Percentiles rank a stretch among this genome's conserved stretches.
phyloP scores from a whole-genome alignment of 2,797 vertebrate genomes.

The Anas flavirostris region DNA sequence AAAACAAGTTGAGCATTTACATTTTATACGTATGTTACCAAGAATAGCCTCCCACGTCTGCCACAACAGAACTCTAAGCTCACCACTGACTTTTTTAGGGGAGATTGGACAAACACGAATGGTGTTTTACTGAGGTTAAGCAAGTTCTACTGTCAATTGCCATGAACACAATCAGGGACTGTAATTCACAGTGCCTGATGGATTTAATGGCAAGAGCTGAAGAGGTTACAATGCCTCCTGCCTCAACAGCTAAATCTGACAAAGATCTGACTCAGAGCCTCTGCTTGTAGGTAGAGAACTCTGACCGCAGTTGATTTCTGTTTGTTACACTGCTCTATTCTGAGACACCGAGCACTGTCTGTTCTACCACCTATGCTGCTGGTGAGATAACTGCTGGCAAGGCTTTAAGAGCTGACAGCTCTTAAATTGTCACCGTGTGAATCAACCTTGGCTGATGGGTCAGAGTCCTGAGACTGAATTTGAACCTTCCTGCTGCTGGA shows the following conservation, averaged over 20 bases:
- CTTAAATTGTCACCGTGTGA: background rate
- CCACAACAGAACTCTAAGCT: background rate
- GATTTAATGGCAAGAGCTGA: background rate
- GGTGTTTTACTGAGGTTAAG: background rate
- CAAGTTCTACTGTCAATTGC: background rate
- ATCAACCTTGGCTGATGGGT: background rate
- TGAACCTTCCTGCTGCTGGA: background rate
- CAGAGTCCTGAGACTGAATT: background rate
- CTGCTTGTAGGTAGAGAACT: background rate
- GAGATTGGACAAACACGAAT: background rate
- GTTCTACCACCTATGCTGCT: background rate
- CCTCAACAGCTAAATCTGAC: background rate
- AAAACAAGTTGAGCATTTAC: background rate
- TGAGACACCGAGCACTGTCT: background rate
- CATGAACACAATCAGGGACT: background rate
- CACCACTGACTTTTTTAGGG: background rate
- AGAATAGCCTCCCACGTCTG: background rate
- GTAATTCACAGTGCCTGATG: background rate
- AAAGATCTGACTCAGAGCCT: background rate
- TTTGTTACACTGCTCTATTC: background rate
- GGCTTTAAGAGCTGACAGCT: background rate
- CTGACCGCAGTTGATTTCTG: background rate
- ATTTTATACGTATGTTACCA: background rate
- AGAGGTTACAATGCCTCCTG: background rate
- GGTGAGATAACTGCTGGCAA: background rate